Conservation (phyloP, 2,888 invertebrate genomes). For the Hypercompe scribonia region DNA sequence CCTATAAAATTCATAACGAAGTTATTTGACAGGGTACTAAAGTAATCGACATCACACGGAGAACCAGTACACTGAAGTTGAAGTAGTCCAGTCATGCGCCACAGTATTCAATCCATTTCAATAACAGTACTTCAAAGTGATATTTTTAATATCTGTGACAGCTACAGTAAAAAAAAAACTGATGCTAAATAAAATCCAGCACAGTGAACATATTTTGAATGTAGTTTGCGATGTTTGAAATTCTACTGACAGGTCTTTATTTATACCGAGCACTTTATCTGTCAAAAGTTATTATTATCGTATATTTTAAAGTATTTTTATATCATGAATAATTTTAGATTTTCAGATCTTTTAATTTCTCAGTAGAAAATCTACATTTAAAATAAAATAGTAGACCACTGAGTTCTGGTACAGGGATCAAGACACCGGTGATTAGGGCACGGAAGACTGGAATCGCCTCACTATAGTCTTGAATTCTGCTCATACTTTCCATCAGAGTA, state of each 20-base stretch:
- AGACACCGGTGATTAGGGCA: too few relatives aligned
- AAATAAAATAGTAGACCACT: too few relatives aligned
- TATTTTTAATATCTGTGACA: neutral
- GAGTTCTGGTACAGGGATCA: too few relatives aligned
- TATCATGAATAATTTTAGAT: neutral
- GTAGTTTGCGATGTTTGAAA: slow-evolving; percentile 16
- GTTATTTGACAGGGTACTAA: too few relatives aligned
- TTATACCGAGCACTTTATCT: neutral
- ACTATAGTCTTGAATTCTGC: too few relatives aligned
- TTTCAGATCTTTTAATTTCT: neutral
- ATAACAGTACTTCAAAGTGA: neutral
- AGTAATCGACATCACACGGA: too few relatives aligned
- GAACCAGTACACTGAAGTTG: too few relatives aligned
- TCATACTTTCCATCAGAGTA: too few relatives aligned
- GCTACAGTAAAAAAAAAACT: neutral
- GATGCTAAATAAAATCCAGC: neutral
- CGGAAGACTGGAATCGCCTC: too few relatives aligned
- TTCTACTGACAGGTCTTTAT: neutral
- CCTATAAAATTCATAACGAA: too few relatives aligned
- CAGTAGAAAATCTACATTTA: neutral
- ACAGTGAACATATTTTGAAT: neutral
- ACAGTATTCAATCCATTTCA: neutral
- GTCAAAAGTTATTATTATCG: neutral
- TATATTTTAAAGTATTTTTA: neutral
- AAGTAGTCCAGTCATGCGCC: too few relatives aligned